Base-by-base conservation (phyloP, 2,113 vertebrate genomes). In the Oryzias curvinotus region DNA sequence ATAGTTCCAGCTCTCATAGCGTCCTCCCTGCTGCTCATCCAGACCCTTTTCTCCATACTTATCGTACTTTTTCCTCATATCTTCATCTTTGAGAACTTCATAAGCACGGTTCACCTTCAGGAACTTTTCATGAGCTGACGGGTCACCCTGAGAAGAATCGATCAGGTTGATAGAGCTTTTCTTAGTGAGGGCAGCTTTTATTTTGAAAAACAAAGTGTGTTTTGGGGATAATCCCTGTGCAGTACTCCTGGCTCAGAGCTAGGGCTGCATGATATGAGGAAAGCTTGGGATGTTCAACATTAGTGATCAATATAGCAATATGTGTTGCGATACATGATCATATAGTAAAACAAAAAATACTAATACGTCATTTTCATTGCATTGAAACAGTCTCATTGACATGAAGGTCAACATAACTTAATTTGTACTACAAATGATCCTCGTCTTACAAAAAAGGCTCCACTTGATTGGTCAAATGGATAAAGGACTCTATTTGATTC, bases 21-120 rank as follows among this genome's bases (percentile, higher is more conserved):
- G 91, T 23, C 95, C 93, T 57, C 94, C 94, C 70, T 96, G 93
- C 68, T 95, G 93, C 75, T 98, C 96, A 42, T 95, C 93, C 0
- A 99, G 82, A 16, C 97, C 97, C 43, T 98, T 98, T 59, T 99
- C 97, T 75, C 97, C 97, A 0, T 99, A 99, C 61, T 98, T 99
- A 75, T 99, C 97, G 13, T 99, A 99, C 68, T 99, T 99, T 88
- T 98, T 98, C 46, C 97, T 88, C 4, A 99, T 89, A 68, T 99
- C 96, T 83, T 95, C 95, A 56, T 99, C 97, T 90, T 99, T 99
- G 64, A 99, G 88, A 51, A 99, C 97, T 90, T 99, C 97, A 52
- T 99, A 99, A 0, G 97, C 97, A 69, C 95, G 93, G 67, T 96
- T 98, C 78, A 99, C 94, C 92, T 94, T 93, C 82, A 99, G 86